Conservation (phyloP, 2,888 invertebrate genomes). For the Lagria hirta region DNA sequence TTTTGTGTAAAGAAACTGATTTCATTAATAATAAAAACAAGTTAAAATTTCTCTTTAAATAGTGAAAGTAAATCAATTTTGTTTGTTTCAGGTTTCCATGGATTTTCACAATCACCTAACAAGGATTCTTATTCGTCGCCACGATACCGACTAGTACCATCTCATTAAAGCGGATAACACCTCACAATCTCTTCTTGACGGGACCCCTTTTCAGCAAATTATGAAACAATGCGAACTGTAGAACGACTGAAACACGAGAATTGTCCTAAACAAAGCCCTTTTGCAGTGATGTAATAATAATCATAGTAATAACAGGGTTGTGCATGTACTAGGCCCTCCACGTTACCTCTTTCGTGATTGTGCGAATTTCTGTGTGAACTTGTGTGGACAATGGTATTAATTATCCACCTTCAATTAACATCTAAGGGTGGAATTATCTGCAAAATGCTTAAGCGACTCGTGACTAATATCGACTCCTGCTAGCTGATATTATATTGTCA, state of each 20-base stretch:
- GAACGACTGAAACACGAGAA: slow-evolving; percentile 19
- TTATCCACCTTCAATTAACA: slow-evolving; percentile 19
- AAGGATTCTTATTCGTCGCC: slow-evolving; percentile 9
- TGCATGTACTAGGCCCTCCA: slow-evolving; percentile 11
- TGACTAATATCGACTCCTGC: too few species aligned
- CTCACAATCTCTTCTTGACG: slow-evolving; percentile 20
- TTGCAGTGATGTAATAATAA: slow-evolving; percentile 26
- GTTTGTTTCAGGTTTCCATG: slow-evolving; percentile 12
- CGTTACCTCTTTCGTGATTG: slow-evolving; percentile 18
- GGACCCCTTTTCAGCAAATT: slow-evolving; percentile 21
- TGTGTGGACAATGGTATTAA: slow-evolving; percentile 10
- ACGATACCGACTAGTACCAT: slow-evolving; percentile 21
- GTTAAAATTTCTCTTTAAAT: too few species aligned
- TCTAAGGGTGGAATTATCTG: too few species aligned
- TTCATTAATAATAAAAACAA: too few species aligned
- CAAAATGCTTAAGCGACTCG: too few species aligned
- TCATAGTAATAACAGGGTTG: slow-evolving; percentile 20
- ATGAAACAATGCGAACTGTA: slow-evolving; percentile 25
- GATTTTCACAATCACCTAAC: slow-evolving; percentile 4
- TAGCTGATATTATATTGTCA: too few species aligned
- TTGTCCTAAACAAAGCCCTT: slow-evolving; percentile 27
- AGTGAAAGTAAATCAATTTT: slow-evolving; percentile 6
- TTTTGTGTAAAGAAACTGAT: too few species aligned
- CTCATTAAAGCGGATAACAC: slow-evolving; percentile 22
- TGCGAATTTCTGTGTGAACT: slow-evolving; percentile 18